Evolutionary conservation across 2,888 invertebrate genomes (phyloP), one percentile per base, ranked within the genome.

Genomic region (Acronicta leporina): DNA sequence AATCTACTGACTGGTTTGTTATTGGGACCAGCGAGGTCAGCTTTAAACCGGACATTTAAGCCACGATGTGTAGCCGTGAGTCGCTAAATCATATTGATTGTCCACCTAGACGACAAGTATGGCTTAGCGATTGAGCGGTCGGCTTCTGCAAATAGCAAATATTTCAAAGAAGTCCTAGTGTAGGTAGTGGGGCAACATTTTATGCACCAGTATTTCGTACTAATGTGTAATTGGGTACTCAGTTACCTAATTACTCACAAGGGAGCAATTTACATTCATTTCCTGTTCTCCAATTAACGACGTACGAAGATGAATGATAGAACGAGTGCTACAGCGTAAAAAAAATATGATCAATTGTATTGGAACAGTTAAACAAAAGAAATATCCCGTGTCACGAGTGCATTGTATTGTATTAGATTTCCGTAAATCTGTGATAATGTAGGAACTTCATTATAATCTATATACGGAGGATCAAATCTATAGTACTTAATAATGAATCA

Each of bases 381-480:
- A 67, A 63, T 63, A 35, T 1, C 27, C n/a, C 7, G 47, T 49
- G 58, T 33, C 45, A 53, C 65, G 42, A 63, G 35, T 27, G 27
- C 63, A 68, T 63, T 68, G 63, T 53, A 58, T 50, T 68, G 2
- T 20, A 20, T 20, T 20, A 8, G 33, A 68, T 53, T 68, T 68
- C 40, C 63, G 67, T 53, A 68, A 68, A 68, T 52, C 63, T 57
- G 44, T 44, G 41, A 67, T 62, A 62, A 66, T 47, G 44, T 54
- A 46, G 47, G 30, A 42, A 11, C 62, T 48, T 66, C 44, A 14
- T 38, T 11, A 27, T 62, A 48, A 27, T 42, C 27, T 49, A 45
- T 64, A 44, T 15, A 15, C 15, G 25, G 30, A 30, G 40, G 8
- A 44, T 44, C 8, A 48, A 49, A 66, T 41, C 49, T 65, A 25